Evolutionary conservation across 1,140 invertebrate genomes (phyloP).

Genomic region (Spodoptera litura): DNA sequence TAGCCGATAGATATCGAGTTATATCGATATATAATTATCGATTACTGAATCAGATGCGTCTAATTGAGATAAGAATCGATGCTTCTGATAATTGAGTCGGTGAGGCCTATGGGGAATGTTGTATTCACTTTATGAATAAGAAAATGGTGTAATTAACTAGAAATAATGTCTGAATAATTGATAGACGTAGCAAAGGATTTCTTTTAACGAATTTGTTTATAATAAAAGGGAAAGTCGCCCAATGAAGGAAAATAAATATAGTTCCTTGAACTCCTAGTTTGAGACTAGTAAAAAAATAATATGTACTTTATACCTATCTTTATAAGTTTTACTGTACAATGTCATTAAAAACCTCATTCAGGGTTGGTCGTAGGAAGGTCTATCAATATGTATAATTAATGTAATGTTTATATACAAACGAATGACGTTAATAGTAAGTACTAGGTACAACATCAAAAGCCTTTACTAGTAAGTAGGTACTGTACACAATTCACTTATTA

Average conservation of each 20-base stretch:
- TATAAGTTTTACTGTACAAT: not conserved
- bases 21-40: slow-evolving; percentile 18
- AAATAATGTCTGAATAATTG: too few species aligned
- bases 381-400: too few species aligned
- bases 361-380: not conserved
- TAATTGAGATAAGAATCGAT: not conserved
- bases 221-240: too few species aligned
- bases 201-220: too few species aligned
- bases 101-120: not conserved
- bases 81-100: not conserved
- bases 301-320: too few species aligned
- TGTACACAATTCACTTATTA: not conserved
- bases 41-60: slow-evolving; percentile 20
- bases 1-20: slow-evolving; percentile 20
- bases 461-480: too few species aligned
- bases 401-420: not conserved
- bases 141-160: too few species aligned
- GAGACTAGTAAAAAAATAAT: too few species aligned
- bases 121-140: too few species aligned
- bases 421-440: not conserved
- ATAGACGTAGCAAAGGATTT: too few species aligned
- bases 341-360: not conserved
- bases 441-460: slow-evolving; percentile 5
- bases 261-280: too few species aligned
- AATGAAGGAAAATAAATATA: too few species aligned